A percentile compares a stretch with the other conserved stretches of the same genome.
phyloP scores from a whole-genome alignment of 1,140 invertebrate genomes.

The Scaptomyza graminum region DNA sequence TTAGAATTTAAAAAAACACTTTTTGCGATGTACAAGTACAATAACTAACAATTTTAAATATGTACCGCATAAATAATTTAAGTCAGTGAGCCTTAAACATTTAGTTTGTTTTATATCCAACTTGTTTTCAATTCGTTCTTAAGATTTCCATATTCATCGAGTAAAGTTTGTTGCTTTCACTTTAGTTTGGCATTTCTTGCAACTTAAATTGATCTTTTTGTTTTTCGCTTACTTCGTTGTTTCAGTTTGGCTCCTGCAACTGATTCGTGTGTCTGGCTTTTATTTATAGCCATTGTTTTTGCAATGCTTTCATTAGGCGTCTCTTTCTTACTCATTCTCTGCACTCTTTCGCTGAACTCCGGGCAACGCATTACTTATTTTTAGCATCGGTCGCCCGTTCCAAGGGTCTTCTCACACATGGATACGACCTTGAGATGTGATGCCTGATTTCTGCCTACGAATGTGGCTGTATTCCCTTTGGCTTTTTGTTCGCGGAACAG shows the following conservation, averaged over 20 bases:
- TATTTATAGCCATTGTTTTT: conserved; percentile 39
- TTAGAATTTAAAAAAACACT: too few relatives aligned
- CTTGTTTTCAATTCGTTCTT: neutral
- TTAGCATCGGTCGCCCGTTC: conserved; percentile 23
- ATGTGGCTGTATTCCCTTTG: neutral
- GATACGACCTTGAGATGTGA: conserved; percentile 39
- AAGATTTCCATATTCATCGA: too few relatives aligned
- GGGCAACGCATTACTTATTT: conserved; percentile 40
- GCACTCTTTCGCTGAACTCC: conserved; percentile 25
- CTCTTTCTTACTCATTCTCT: neutral
- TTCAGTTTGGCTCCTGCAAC: conserved; percentile 15
- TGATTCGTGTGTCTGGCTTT: conserved; percentile 19
- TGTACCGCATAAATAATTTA: too few relatives aligned
- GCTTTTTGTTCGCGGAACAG: conserved; percentile 17
- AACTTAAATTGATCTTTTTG: neutral
- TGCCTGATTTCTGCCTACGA: neutral
- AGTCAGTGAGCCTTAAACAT: neutral
- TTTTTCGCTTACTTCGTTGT: conserved; percentile 4
- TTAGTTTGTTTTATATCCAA: conserved; percentile 6
- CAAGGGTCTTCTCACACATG: conserved; percentile 33
- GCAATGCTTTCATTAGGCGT: conserved; percentile 42
- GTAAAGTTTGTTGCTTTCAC: conserved; percentile 25
- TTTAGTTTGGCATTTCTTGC: conserved; percentile 7
- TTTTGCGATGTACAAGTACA: too few relatives aligned
- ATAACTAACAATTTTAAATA: too few relatives aligned